These are phyloP conservation scores for Pelodiscus sinensis DNA, from an alignment of 2,113 vertebrate species.

Conservation along the genomic window DNA sequence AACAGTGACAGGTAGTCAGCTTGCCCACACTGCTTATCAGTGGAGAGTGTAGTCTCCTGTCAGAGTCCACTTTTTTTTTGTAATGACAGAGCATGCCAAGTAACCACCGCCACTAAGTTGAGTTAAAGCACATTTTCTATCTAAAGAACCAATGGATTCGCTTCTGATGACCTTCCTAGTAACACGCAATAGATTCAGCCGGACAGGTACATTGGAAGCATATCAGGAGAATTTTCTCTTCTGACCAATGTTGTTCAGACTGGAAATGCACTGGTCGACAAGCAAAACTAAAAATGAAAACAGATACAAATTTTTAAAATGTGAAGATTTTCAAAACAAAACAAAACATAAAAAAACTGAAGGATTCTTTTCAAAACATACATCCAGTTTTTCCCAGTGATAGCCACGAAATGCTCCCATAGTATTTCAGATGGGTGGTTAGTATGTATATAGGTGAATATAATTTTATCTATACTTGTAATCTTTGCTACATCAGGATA, in stretches of 20 bases:
- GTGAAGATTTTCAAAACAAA: too few relatives aligned
- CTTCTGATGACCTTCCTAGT: not conserved
- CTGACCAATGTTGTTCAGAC: too few relatives aligned
- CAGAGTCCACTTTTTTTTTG: not conserved
- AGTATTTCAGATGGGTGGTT: too few relatives aligned
- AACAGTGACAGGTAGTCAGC: not conserved
- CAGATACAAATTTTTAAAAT: too few relatives aligned
- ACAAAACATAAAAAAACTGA: too few relatives aligned
- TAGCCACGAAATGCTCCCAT: too few relatives aligned
- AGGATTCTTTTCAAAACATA: too few relatives aligned
- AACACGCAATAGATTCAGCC: accelerated
- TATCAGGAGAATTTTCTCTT: too few relatives aligned
- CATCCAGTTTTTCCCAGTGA: too few relatives aligned
- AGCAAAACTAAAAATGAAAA: too few relatives aligned
- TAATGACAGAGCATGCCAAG: not conserved
- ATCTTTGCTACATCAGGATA: not conserved
- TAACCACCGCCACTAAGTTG: not conserved
- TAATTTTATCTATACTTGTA: not conserved
- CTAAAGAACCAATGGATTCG: not conserved
- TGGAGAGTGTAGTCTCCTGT: not conserved
- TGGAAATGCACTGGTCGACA: too few relatives aligned
- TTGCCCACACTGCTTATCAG: not conserved
- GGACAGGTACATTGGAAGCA: not conserved
- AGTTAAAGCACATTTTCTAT: not conserved
- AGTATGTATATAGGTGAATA: not conserved